Percentiles rank a stretch among this genome's conserved stretches.
Conservation (phyloP, 1,140 invertebrate genomes). For the Drosophila funebris region DNA sequence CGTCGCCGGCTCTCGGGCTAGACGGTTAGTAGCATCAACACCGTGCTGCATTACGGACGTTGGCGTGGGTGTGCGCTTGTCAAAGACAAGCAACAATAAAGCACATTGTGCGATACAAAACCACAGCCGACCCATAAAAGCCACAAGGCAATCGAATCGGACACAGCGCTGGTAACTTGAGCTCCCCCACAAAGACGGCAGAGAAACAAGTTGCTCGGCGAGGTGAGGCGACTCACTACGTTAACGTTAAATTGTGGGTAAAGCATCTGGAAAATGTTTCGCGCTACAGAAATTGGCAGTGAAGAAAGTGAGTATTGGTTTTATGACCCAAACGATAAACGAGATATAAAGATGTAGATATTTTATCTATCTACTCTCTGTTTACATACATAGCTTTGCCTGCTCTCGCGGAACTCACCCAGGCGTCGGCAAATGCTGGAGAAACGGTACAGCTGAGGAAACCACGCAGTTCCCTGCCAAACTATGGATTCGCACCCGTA, state of each 20-base stretch:
- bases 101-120: constrained; percentile 44
- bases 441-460: constrained; percentile 39
- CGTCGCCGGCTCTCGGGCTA: not conserved
- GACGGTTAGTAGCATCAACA: constrained; percentile 48
- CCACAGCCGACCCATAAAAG: constrained; percentile 60
- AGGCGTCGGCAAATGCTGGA: constrained; percentile 18
- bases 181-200: constrained; percentile 13
- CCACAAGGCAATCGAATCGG: too few species aligned
- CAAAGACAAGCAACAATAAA: constrained; percentile 20
- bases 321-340: constrained; percentile 20
- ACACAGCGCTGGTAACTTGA: constrained; percentile 60
- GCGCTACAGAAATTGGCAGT: constrained; percentile 76
- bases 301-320: constrained; percentile 73
- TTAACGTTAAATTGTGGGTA: constrained; percentile 27
- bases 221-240: constrained; percentile 26
- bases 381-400: constrained; percentile 57
- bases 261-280: constrained; percentile 68
- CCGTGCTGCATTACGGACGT: constrained; percentile 45
- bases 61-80: constrained; percentile 20
- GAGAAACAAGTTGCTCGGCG: constrained; percentile 24
- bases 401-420: constrained; percentile 59
- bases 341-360: constrained; percentile 32
- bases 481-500: constrained; percentile 65
- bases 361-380: not conserved
- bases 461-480: constrained; percentile 57